Evolutionary conservation across 2,113 vertebrate genomes (phyloP), one percentile per base, ranked within the genome.

Genomic region (Neomonachus schauinslandi): DNA sequence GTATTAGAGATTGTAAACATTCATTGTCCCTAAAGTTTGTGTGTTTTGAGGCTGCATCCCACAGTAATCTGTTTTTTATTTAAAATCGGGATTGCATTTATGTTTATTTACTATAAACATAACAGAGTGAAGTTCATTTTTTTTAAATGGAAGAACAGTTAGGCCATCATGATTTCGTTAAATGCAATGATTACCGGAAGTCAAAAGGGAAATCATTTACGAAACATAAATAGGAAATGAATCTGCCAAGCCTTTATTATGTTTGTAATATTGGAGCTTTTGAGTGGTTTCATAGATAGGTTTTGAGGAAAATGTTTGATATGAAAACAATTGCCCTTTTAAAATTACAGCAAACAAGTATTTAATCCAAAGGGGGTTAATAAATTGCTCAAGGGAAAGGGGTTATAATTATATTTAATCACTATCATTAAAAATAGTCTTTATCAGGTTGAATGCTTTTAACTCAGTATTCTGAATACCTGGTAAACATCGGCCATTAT

Each of bases 401-500:
- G 18, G 65, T 89, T 98, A 46, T 97, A 91, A 95, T 98, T 98
- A 97, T 97, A 76, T 55, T 96, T 98, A 92, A 97, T 97, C 53
- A 77, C 85, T 95, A 3, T 63, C 95, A 95, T 98, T 97, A 97
- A 97, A 77, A 97, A 96, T 96, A 97, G 57, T 84, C 55, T 94
- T 96, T 95, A 97, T 79, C 59, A 95, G 94, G 88, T 86, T 96
- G 89, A 88, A 85, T 97, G 93, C 28, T 86, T 98, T 98, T 81
- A 89, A 8, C 87, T 95, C n/a, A 55, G 80, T n/a, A 16, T 97
- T 98, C 63, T 63, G 67, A 94, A 3, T 67, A 22, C 2, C 93
- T 88, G 71, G 46, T 96, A 97, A 98, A 71, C 72, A 72, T 11
- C 0, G 0, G 46, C 28, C 87, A 19, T 91, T 93, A 57, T 96